Evolutionary conservation across 2,797 vertebrate species (phyloP), one percentile per base, ranked within the genome.

Genomic region (Menidia menidia): DNA sequence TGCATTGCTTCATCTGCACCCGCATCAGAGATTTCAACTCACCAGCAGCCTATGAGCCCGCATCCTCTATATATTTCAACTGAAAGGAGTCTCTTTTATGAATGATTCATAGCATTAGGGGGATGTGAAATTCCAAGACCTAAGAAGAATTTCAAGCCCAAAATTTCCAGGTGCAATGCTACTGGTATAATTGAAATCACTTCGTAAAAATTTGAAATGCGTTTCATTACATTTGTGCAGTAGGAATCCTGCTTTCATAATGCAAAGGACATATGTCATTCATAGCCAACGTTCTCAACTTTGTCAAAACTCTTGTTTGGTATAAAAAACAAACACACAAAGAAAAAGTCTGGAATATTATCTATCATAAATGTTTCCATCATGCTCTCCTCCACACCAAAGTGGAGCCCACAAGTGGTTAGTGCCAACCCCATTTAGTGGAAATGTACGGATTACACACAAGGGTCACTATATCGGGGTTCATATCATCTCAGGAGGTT

Each of bases 51-150:
- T 67, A 25, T 25, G 2, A 25, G 2, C 25, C 51, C 18, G 85
- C 2, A 48, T 50, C 25, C 56, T 73, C 16, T 58, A 73, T 16
- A 32, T 67, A 73, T 52, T 64, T 64, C 60, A 48, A 75, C 53
- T 73, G 47, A 65, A 68, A 81, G 55, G 59, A 44, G 41, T 0
- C 25, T 70, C 32, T 18, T 87, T 55, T 54, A 87, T 84, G 58
- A 87, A 81, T 81, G 60, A 82, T 76, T 82, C 33, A 83, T 32
- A 53, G n/a, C 47, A 73, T 72, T 41, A 62, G 18, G 19, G 65
- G 50, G 19, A 60, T 15, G 32, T 42, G 39, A 50, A 64, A 66
- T 64, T 4, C 3, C 48, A 10, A 68, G 35, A 11, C 8, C 5
- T 54, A 2, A 16, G 12, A 61, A 42, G 32, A 62, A 47, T 0